Evolutionary conservation across 2,113 vertebrate species (phyloP).

Genomic region (Serinus canaria): DNA sequence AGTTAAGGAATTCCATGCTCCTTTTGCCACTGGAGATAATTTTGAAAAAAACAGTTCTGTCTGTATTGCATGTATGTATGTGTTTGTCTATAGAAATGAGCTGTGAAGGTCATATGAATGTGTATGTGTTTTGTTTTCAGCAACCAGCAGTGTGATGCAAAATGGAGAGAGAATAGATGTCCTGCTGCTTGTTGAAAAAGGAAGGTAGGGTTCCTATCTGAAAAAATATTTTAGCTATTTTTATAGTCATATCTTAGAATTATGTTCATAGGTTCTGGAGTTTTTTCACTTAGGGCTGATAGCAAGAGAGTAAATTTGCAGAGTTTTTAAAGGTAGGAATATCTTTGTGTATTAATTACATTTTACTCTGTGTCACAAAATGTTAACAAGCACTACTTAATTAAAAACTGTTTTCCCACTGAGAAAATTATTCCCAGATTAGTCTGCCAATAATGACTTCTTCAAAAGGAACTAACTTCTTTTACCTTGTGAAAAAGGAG

Average conservation of each 20-base stretch:
- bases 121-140: constrained; percentile 65
- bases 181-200: constrained; percentile 90
- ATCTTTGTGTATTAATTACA: background rate
- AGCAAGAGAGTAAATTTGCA: background rate
- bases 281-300: background rate
- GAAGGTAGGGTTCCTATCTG: constrained; percentile 79
- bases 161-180: constrained; percentile 89
- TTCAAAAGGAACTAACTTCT: background rate
- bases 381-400: constrained; percentile 14
- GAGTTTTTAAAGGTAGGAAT: background rate
- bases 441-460: background rate
- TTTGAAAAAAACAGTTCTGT: background rate
- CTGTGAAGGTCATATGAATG: background rate
- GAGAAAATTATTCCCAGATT: constrained; percentile 33
- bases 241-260: background rate
- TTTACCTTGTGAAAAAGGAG: background rate
- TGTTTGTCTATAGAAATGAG: background rate
- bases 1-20: background rate
- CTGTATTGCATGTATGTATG: background rate
- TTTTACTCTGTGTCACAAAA: constrained; percentile 1
- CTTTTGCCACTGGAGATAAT: background rate
- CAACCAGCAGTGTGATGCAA: constrained; percentile 83
- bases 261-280: background rate
- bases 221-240: background rate
- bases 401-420: constrained; percentile 26